Percentiles rank a stretch among this genome's conserved stretches.
phyloP scores from a whole-genome alignment of 2,797 vertebrate genomes.

The Acanthis flammea region DNA sequence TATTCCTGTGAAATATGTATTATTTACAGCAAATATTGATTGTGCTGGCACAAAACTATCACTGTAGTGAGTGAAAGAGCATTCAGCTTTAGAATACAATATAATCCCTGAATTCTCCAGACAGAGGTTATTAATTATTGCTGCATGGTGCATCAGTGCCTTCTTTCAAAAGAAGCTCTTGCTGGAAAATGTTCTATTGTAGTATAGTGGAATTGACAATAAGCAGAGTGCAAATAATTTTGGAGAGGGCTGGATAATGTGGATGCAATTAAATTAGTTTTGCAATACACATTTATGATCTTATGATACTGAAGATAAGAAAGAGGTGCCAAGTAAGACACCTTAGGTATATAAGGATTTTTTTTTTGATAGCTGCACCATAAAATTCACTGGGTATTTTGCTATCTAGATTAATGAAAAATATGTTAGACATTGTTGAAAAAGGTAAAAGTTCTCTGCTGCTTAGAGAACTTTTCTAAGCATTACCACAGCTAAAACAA shows the following conservation, averaged over 20 bases:
- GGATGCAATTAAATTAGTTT: constrained; percentile 44
- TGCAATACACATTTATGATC: not conserved
- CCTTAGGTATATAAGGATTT: not conserved
- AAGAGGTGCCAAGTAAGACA: not conserved
- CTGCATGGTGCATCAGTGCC: not conserved
- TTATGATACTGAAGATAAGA: not conserved
- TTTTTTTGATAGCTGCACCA: not conserved
- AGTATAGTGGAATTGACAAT: constrained; percentile 31
- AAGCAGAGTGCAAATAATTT: constrained; percentile 16
- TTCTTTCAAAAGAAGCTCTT: constrained; percentile 34
- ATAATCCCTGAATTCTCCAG: not conserved
- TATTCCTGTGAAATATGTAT: not conserved
- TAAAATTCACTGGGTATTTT: not conserved
- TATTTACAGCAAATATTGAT: constrained; percentile 2
- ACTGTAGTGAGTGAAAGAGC: not conserved
- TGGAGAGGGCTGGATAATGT: not conserved
- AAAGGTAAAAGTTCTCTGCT: not conserved
- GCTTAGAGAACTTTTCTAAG: not conserved
- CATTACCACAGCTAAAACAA: not conserved
- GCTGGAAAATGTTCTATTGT: not conserved
- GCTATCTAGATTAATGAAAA: not conserved
- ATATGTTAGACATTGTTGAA: not conserved
- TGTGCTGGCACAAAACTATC: constrained; percentile 3
- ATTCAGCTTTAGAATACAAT: not conserved
- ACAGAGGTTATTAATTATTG: constrained; percentile 50